Evolutionary conservation across 1,140 invertebrate genomes (phyloP).

Genomic region (Drepana arcuata): DNA sequence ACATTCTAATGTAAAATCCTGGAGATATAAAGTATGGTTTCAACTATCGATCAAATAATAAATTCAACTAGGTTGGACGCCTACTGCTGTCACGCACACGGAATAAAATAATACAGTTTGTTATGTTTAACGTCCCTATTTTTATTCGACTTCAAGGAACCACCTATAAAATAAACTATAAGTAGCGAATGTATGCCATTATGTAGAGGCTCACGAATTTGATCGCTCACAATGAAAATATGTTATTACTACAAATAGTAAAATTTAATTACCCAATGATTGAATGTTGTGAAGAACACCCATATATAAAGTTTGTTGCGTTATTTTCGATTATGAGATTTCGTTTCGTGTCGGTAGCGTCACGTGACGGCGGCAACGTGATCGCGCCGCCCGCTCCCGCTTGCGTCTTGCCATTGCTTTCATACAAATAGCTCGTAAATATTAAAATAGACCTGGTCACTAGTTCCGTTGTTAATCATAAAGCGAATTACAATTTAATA

Average conservation of each 20-base stretch:
- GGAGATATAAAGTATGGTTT: too few relatives aligned
- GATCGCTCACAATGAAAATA: too few relatives aligned
- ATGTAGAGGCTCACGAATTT: too few relatives aligned
- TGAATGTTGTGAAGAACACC: too few relatives aligned
- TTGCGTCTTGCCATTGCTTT: slow-evolving; percentile 3
- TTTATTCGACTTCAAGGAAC: slow-evolving; percentile 5
- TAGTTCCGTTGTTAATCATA: slow-evolving; percentile 11
- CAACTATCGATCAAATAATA: slow-evolving; percentile 17
- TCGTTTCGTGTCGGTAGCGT: slow-evolving; percentile 10
- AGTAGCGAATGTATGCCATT: slow-evolving; percentile 5
- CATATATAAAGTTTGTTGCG: slow-evolving; percentile 9
- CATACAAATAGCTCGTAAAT: slow-evolving; percentile 17
- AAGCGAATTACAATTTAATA: slow-evolving; percentile 13
- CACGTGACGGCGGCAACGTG: slow-evolving; percentile 7
- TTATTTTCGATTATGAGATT: slow-evolving; percentile 4
- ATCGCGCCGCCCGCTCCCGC: slow-evolving; percentile 9
- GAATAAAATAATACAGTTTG: slow-evolving; percentile 18
- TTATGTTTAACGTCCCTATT: slow-evolving; percentile 14
- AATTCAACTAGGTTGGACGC: slow-evolving; percentile 14
- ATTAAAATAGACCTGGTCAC: slow-evolving; percentile 10
- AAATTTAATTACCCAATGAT: too few relatives aligned
- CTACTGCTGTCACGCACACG: slow-evolving; percentile 11
- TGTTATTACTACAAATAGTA: too few relatives aligned
- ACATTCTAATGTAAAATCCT: too few relatives aligned
- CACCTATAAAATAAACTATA: slow-evolving; percentile 9